phyloP scores from a whole-genome alignment of 2,113 vertebrate genomes.

The Dicrurus megarhynchus region DNA sequence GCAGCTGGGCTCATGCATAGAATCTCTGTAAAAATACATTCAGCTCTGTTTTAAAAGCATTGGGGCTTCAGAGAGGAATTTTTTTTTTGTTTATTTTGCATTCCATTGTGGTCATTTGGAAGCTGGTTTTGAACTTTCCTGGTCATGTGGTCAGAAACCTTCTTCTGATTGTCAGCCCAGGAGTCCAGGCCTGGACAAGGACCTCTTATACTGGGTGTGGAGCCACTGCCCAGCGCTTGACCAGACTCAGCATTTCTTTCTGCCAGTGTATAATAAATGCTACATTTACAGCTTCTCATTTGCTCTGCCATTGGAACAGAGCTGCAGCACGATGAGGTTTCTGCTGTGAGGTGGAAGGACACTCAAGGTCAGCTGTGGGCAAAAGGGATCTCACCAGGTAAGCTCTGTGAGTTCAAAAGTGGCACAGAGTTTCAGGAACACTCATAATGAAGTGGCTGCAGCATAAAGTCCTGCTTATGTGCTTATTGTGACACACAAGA shows the following conservation, averaged over 20 bases:
- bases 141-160: slow-evolving; percentile 4
- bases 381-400: not conserved
- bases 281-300: not conserved
- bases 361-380: not conserved
- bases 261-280: not conserved
- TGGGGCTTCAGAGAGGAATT: not conserved
- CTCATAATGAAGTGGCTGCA: not conserved
- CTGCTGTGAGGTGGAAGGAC: not conserved
- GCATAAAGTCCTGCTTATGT: not conserved
- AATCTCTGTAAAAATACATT: not conserved
- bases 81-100: not conserved
- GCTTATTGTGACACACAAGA: not conserved
- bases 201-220: not conserved
- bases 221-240: not conserved
- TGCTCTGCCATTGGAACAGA: not conserved
- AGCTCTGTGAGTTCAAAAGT: not conserved
- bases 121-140: not conserved
- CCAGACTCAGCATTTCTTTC: not conserved
- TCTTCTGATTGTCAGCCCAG: not conserved
- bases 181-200: not conserved
- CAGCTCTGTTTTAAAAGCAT: not conserved
- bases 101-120: not conserved
- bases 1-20: not conserved
- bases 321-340: not conserved
- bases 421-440: not conserved